Base-by-base conservation (phyloP, 2,888 invertebrate species). In the Archaeoteleia sp. region DNA sequence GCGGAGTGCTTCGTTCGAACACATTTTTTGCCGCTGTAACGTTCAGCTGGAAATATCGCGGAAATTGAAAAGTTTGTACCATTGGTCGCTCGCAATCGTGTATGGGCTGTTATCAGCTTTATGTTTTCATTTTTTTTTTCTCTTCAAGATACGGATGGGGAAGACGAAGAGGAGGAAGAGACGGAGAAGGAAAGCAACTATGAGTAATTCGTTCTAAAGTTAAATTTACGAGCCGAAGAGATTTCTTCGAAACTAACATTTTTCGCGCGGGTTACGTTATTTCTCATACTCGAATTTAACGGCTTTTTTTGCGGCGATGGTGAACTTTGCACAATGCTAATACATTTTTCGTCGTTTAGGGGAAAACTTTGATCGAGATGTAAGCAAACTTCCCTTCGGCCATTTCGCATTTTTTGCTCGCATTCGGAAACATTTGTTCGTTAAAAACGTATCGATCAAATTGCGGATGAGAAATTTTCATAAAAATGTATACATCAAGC, bases 11-110 rank as follows among this genome's bases (percentile, higher is more conserved):
- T 30, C 51, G 35, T 37, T 37, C 10, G 17, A 45, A 35, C 45
- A 45, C 30, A 60, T 51, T 61, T 57, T 58, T 61, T 61, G 29
- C 23, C 45, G 34, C 12, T 48, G 32, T 25, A 46, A 53, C 42
- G 14, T 53, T 46, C 25, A 34, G 14, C 10, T 23, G 34, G 48
- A 62, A 54, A 54, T 40, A 54, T 54, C 54, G 35, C 62, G 42
- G 42, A 54, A 54, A 62, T 62, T 62, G 54, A 42, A 62, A 54
- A 54, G 54, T 54, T 54, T 42, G 14, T 51, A 37, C 25, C 34
- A 35, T 32, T 40, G 49, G 30, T 30, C 25, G 48, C 5, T 35
- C 40, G 35, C 42, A 40, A 40, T 49, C 30, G 17, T 40, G 6
- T 34, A 62, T 17, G 48, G 32, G 29, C 53, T 34, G 53, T 53